Percentiles rank a stretch among this genome's conserved stretches.
phyloP scores from a whole-genome alignment of 2,113 vertebrate genomes.

The Vimba vimba region DNA sequence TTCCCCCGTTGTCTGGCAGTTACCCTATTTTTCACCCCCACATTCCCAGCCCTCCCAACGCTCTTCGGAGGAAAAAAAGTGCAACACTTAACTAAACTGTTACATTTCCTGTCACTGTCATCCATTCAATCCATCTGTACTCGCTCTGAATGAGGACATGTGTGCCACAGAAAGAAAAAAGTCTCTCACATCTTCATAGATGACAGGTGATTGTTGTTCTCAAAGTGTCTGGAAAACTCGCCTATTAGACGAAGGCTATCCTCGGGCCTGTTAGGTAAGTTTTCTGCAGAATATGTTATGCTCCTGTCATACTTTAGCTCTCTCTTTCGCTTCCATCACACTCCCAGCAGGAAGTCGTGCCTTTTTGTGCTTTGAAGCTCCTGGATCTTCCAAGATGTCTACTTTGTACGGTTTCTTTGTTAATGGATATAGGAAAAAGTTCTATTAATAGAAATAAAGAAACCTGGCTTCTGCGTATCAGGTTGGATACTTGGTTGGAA shows the following conservation, averaged over 20 bases:
- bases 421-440: slow-evolving; percentile 9
- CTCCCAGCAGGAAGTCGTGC: slow-evolving; percentile 13
- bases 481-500: neutral
- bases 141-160: slow-evolving; percentile 14
- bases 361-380: slow-evolving; percentile 18
- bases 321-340: slow-evolving; percentile 30
- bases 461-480: neutral
- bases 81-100: slow-evolving; percentile 48
- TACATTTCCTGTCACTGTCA: slow-evolving; percentile 47
- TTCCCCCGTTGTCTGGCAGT: slow-evolving; percentile 7
- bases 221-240: slow-evolving; percentile 47
- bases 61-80: slow-evolving; percentile 20
- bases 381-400: neutral
- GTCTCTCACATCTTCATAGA: slow-evolving; percentile 31
- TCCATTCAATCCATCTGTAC: neutral
- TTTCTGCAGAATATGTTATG: slow-evolving; percentile 48
- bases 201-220: slow-evolving; percentile 24
- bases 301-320: slow-evolving; percentile 32
- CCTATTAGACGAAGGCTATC: slow-evolving; percentile 52
- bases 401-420: neutral
- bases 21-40: slow-evolving; percentile 23
- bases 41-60: slow-evolving; percentile 20
- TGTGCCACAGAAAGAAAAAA: slow-evolving; percentile 17
- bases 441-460: neutral
- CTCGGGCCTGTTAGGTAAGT: slow-evolving; percentile 43